Percentiles rank a stretch among this genome's conserved stretches.
Conservation (phyloP, 2,888 invertebrate genomes). For the Netelia melanura region DNA sequence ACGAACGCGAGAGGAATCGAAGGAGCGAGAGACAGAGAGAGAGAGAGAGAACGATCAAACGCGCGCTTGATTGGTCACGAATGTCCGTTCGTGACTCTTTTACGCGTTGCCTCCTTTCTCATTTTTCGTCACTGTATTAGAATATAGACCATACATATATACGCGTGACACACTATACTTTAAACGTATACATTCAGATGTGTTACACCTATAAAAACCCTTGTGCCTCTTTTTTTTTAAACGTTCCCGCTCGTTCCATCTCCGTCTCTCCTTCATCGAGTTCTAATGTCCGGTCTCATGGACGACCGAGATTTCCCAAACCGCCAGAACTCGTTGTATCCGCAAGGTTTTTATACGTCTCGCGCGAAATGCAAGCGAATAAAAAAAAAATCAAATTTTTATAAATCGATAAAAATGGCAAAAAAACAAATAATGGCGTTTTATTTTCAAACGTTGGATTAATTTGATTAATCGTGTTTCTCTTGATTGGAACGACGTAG, state of each 20-base stretch:
- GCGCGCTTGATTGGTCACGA: slow-evolving; percentile 77
- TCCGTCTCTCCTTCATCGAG: slow-evolving; percentile 14
- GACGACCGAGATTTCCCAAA: slow-evolving; percentile 51
- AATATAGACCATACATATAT: slow-evolving; percentile 26
- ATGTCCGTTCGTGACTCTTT: slow-evolving; percentile 73
- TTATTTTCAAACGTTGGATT: too few relatives aligned
- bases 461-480: too few relatives aligned
- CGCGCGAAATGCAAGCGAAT: slow-evolving; percentile 24
- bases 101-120: slow-evolving; percentile 72
- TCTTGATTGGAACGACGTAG: too few relatives aligned
- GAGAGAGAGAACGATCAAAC: neutral
- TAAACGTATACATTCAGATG: neutral
- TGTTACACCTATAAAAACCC: slow-evolving; percentile 32
- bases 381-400: slow-evolving; percentile 17
- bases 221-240: slow-evolving; percentile 44
- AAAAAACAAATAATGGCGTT: too few relatives aligned
- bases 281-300: slow-evolving; percentile 16
- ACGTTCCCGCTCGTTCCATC: slow-evolving; percentile 22
- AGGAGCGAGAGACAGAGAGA: slow-evolving; percentile 17
- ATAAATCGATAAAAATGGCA: too few relatives aligned
- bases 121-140: slow-evolving; percentile 41
- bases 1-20: slow-evolving; percentile 41
- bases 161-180: neutral
- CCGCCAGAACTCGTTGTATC: slow-evolving; percentile 30
- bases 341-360: slow-evolving; percentile 34